Base-by-base conservation (phyloP, 2,113 vertebrate species). In the Gorsachius goisagi region DNA sequence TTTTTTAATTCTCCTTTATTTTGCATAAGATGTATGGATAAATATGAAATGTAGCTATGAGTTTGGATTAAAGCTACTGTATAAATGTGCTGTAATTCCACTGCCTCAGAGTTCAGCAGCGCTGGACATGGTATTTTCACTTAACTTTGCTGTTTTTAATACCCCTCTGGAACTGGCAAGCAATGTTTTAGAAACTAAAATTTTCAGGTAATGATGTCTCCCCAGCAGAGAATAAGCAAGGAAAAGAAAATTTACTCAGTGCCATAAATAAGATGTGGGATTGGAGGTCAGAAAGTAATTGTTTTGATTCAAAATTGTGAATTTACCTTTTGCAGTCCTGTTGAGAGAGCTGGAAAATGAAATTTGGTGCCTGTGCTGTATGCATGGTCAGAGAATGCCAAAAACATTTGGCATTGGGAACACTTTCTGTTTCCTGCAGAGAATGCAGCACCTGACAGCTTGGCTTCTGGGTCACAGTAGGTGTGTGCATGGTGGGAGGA, bases 361-460 rank as follows among this genome's bases (percentile, higher is more conserved):
- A 44, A 47, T 68, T 9, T 18, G 30, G 64, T 56, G 56, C n/a
- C 21, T 63, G 39, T 59, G 19, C 85, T 5, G 2, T 75, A 44
- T 89, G 52, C 49, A 0, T 3, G 26, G 64, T 35, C 60, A 39
- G 92, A 44, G 88, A 28, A 32, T 30, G 55, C 32, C 49, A 60
- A 27, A 2, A 12, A 22, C 47, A 10, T 0, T 41, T 41, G 39
- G 39, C 39, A 41, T 41, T 41, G 13, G 64, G 56, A 53, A 53
- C 0, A 0, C 15, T 86, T 92, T 62, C 78, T 22, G 50, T 20
- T 77, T 41, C 83, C 69, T 0, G 1, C 49, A 32, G 95, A 37
- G 90, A 71, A 30, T 11, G 58, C 22, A 23, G 58, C 77, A 85
- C 49, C 74, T 92, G 85, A 26, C 56, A 63, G 64, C 80, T 73